Evolutionary conservation across 1,140 invertebrate species (phyloP), one percentile per base, ranked within the genome.

Genomic region (Batillaria attramentaria): DNA sequence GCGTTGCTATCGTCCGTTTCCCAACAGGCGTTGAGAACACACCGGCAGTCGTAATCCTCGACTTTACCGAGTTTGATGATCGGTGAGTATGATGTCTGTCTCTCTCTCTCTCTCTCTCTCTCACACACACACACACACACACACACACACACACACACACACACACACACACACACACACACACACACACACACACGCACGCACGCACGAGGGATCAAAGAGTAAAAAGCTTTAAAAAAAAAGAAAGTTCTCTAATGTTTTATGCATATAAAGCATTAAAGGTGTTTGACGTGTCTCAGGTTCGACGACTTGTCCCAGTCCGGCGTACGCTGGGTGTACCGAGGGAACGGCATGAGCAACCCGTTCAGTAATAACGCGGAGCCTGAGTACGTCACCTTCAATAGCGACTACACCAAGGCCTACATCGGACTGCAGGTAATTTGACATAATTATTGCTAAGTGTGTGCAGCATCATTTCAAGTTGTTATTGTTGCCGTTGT

Each of bases 381-480:
- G 65, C 84, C 84, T 8, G 84, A 85, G 33, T 85, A 82, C 77
- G 73, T 85, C 5, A 37, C 84, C 18, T 73, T 79, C 10, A 84
- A 82, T 43, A 65, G 72, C 33, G 81, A 84, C 18, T 65, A 81
- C 24, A 80, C 65, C 33, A 82, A 77, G 50, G 84, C 84, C 20
- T 86, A 84, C 39, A 57, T 86, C 33, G 62, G 72, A 39, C 73
- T 86, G 10, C 84, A 86, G 84, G 84, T 86, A 72, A n/a, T n/a
- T n/a, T n/a, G n/a, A n/a, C n/a, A n/a, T n/a, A n/a, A n/a, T n/a
- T n/a, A n/a, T n/a, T n/a, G n/a, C n/a, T n/a, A n/a, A n/a, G n/a
- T n/a, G n/a, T n/a, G n/a, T n/a, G n/a, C n/a, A n/a, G n/a, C n/a
- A n/a, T n/a, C n/a, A n/a, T n/a, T n/a, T n/a, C n/a, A n/a, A n/a